Evolutionary conservation across 1,140 invertebrate genomes (phyloP).

Genomic region (Ceratosolen solmsi): DNA sequence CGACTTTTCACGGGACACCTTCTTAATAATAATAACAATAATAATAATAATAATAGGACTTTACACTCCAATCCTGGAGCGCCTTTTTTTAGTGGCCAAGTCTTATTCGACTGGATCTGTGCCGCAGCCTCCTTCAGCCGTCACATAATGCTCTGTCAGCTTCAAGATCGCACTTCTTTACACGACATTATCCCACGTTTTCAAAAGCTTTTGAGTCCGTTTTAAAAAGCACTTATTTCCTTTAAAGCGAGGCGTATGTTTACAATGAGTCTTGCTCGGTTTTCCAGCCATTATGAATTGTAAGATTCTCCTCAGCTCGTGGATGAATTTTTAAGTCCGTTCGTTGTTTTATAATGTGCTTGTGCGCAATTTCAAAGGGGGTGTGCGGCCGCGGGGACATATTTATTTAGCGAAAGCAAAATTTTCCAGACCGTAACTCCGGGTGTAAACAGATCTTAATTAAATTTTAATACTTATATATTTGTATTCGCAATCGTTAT

Average conservation of each 20-base stretch:
- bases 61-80: too few relatives aligned
- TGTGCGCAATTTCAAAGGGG: too few relatives aligned
- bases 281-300: not conserved
- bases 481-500: not conserved
- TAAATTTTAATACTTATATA: not conserved
- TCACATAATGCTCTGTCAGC: too few relatives aligned
- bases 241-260: not conserved
- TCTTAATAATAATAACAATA: too few relatives aligned
- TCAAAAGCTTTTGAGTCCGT: not conserved
- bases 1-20: too few relatives aligned
- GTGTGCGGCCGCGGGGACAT: not conserved
- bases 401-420: not conserved
- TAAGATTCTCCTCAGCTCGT: not conserved
- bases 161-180: too few relatives aligned
- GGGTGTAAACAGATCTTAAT: not conserved
- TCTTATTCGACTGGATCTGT: too few relatives aligned
- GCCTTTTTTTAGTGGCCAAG: too few relatives aligned
- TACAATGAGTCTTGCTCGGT: not conserved
- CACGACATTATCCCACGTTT: too few relatives aligned
- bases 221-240: not conserved
- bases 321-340: not conserved
- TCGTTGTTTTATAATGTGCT: not conserved
- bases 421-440: not conserved
- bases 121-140: too few relatives aligned
- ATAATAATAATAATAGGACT: too few relatives aligned